These are phyloP conservation scores for Eulemur mongoz DNA, from an alignment of 2,797 vertebrate genomes.

Conservation along the genomic window DNA sequence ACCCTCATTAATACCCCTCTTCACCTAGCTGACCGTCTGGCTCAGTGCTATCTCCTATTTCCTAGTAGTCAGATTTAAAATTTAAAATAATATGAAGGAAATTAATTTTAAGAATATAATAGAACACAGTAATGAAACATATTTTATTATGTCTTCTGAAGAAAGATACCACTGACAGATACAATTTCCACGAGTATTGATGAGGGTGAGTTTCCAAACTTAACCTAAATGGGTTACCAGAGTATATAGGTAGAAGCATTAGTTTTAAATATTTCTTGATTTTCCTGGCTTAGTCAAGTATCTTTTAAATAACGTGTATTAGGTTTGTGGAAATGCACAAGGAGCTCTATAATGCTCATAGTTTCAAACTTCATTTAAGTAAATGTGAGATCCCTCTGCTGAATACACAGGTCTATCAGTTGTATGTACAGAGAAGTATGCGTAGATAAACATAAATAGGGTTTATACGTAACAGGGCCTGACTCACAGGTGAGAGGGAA, in stretches of 20 bases:
- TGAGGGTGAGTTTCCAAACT: not conserved
- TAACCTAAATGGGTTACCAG: not conserved
- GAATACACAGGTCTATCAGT: not conserved
- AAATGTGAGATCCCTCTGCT: not conserved
- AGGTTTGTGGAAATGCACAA: not conserved
- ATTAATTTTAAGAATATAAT: not conserved
- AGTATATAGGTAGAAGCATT: not conserved
- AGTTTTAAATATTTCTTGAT: constrained; percentile 25
- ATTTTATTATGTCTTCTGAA: not conserved
- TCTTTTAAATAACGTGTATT: not conserved
- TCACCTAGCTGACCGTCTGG: not conserved
- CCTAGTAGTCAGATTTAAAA: not conserved
- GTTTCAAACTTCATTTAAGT: not conserved
- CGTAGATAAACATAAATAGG: not conserved
- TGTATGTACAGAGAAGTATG: not conserved
- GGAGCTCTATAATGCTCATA: not conserved
- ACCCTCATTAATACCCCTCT: not conserved
- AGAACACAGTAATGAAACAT: not conserved
- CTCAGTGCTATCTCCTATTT: not conserved
- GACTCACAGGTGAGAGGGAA: not conserved
- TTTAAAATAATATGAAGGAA: not conserved
- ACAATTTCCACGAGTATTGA: not conserved
- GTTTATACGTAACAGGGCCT: not conserved
- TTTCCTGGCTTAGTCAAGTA: not conserved
- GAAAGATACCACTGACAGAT: not conserved